Percentiles rank a stretch among this genome's conserved stretches.
Conservation (phyloP, 64 coral and sea anemone species). For the Dendrophyllia cribrosa region DNA sequence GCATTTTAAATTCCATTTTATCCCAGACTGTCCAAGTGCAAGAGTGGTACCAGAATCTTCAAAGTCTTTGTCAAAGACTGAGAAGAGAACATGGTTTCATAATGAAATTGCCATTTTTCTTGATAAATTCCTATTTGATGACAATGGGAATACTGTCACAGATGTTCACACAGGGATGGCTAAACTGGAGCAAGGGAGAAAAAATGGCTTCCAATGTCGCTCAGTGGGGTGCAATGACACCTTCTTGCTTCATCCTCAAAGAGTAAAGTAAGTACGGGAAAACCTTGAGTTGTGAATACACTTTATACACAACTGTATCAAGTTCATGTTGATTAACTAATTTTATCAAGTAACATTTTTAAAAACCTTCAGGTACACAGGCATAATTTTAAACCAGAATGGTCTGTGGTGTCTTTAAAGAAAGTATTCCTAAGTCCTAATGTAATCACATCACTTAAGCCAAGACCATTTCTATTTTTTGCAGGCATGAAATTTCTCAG, state of each 20-base stretch:
- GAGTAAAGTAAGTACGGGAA: not conserved
- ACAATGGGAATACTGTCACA: not conserved
- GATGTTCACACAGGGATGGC: not conserved
- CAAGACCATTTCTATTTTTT: not conserved
- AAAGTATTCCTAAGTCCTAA: too few species aligned
- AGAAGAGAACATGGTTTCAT: constrained; percentile 8
- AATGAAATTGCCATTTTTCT: not conserved
- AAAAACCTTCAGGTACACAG: too few species aligned
- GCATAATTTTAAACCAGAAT: too few species aligned
- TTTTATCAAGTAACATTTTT: too few species aligned
- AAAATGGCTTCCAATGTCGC: not conserved
- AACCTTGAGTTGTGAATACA: not conserved
- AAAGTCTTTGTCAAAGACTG: not conserved
- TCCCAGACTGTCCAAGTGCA: not conserved
- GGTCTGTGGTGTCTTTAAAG: too few species aligned
- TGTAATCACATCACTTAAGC: too few species aligned
- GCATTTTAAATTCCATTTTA: not conserved
- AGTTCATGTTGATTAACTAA: too few species aligned
- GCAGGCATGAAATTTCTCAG: constrained; percentile 6
- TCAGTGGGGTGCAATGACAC: not conserved
- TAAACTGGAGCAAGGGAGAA: not conserved
- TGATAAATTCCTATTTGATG: not conserved
- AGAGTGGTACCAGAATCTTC: not conserved
- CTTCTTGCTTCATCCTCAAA: not conserved
- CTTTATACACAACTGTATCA: too few species aligned